Base-by-base conservation (phyloP, 2,888 invertebrate genomes). In the Xanthia icteritia region DNA sequence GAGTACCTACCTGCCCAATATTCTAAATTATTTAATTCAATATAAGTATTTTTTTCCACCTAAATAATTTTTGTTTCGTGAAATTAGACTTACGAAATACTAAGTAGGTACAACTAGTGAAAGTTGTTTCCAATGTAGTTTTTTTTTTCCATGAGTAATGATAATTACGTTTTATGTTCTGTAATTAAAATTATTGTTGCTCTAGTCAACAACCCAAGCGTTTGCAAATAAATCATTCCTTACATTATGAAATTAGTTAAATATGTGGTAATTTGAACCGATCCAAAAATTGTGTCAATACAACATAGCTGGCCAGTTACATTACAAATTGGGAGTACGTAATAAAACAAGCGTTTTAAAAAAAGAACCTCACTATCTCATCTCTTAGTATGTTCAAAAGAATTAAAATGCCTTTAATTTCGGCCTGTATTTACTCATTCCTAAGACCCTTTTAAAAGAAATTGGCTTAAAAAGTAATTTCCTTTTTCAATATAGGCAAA, bases 401-500 rank as follows among this genome's bases (percentile, higher is more conserved):
- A 77, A 81, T 60, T 81, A 60, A n/a, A 72, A 60, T 17, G 23
- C 36, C n/a, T 65, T 85, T 63, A 66, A 54, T 72, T 67, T 76
- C 65, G 72, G 74, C 54, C 73, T 68, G 45, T 78, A 65, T 86
- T 73, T 70, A 85, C 68, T 82, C 77, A 86, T 81, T 86, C 76
- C 60, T 64, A 65, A 83, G 79, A 76, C 79, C 82, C 87, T 80
- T 42, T 6, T 69, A 79, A 79, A 88, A 83, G 76, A 72, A 87
- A 86, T 86, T 87, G 85, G 80, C 88, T 89, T 90, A 87, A 89
- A 90, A 92, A 91, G 90, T 89, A 86, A 91, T 93, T 93, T 92
- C 91, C 91, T 92, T 90, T 88, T 87, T 63, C 85, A 86, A 85
- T 83, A 86, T 70, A 75, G 42, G 51, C 80, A 76, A 88, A 81